Evolutionary conservation across 2,888 invertebrate genomes (phyloP).

Genomic region (Phoenoteleia sp.): DNA sequence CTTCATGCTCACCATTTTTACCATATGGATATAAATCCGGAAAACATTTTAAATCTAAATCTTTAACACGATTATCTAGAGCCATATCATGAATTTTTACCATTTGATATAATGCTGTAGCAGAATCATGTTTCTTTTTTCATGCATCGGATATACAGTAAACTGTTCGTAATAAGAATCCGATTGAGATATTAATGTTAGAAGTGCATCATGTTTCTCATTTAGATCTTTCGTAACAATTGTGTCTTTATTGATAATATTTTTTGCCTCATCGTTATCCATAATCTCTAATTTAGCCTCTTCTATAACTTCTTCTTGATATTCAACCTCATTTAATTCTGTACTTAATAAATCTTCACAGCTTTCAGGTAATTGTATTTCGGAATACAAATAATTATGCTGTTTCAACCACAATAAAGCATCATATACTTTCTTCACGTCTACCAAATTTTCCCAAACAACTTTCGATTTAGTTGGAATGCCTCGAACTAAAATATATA

Average conservation of each 20-base stretch:
- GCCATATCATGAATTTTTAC: conserved; percentile 67
- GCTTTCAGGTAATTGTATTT: conserved; percentile 74
- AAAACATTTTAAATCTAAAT: conserved; percentile 69
- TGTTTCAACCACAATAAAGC: conserved; percentile 77
- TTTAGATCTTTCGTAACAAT: conserved; percentile 1
- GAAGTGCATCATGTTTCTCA: conserved; percentile 22
- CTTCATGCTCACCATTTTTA: conserved; percentile 4
- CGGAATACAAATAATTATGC: conserved; percentile 75
- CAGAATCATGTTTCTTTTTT: conserved; percentile 30
- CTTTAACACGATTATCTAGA: conserved; percentile 66
- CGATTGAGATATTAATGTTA: conserved; percentile 22
- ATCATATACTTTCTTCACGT: no score
- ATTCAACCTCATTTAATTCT: no score
- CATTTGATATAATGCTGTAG: conserved; percentile 44
- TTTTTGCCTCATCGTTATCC: no score
- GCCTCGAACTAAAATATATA: conserved; percentile 80
- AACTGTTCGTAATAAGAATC: conserved; percentile 37
- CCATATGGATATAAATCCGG: no score
- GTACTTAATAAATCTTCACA: no score
- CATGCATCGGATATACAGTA: conserved; percentile 50
- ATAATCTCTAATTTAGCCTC: no score
- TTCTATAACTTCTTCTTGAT: conserved; percentile 43
- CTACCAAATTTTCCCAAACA: no score
- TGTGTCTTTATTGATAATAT: no score
- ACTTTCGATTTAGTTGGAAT: conserved; percentile 77